A percentile compares a stretch with the other conserved stretches of the same genome.
Conservation (phyloP, 2,797 vertebrate genomes). For the Acridotheres tristis region DNA sequence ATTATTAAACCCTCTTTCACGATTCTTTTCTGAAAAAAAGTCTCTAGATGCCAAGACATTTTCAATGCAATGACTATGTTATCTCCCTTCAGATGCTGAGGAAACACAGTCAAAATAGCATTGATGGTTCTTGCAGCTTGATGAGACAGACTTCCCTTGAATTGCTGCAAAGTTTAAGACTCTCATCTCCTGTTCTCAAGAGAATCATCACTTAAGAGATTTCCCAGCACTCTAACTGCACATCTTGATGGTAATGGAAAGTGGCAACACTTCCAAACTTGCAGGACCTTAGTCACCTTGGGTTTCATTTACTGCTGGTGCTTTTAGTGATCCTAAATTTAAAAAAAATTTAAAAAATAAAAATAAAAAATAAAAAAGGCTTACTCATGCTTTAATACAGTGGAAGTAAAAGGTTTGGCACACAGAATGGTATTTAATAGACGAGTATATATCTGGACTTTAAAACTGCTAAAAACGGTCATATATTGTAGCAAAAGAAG, state of each 20-base stretch:
- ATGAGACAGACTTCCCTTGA: neutral
- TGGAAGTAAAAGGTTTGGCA: constrained; percentile 42
- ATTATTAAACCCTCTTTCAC: neutral
- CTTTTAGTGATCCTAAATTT: neutral
- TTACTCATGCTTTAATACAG: constrained; percentile 30
- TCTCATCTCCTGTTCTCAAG: neutral
- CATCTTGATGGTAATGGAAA: neutral
- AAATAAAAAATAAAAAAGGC: neutral
- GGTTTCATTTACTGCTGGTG: constrained; percentile 4
- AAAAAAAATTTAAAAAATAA: neutral
- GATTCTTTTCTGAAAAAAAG: neutral
- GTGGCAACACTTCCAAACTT: neutral
- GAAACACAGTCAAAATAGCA: neutral
- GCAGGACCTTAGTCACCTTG: constrained; percentile 29
- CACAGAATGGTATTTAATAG: constrained; percentile 1
- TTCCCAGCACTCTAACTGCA: neutral
- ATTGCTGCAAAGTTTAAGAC: neutral
- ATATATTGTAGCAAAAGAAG: neutral
- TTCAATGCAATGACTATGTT: neutral
- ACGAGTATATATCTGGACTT: neutral
- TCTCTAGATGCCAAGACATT: neutral
- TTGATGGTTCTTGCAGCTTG: neutral
- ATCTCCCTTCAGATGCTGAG: neutral
- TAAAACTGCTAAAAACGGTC: constrained; percentile 35
- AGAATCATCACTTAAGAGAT: neutral